Evolutionary conservation across 1,140 invertebrate genomes (phyloP), one percentile per base, ranked within the genome.

Genomic region (Pentalonia nigronervosa): DNA sequence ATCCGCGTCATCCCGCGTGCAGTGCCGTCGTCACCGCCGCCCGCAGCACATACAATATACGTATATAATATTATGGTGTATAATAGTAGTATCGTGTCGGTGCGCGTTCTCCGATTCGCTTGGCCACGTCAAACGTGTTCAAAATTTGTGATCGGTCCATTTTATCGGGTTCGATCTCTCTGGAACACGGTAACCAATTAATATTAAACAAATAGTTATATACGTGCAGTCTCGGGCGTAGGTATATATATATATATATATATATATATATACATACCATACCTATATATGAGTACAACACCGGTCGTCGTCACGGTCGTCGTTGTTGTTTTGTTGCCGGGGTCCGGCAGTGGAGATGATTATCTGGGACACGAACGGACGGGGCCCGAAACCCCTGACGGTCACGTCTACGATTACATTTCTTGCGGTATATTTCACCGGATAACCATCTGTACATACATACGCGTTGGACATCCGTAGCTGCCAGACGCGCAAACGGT

Each of bases 361-460:
- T 93, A 93, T 93, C 91, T 93, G 91, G 91, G 91, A 93, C 91
- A 92, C 91, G 91, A 84, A 92, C 47, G 30, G n/a, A 76, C 41
- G 76, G 67, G 91, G 47, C 76, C 89, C 91, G 91, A 93, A 93
- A 93, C 91, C 91, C 81, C 91, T 83, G 91, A 93, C 76, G 91
- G 91, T 93, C 91, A 86, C 91, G 91, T 93, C 81, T 93, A 93
- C 91, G 91, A 93, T 93, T 93, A 93, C 91, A 86, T 93, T 92
- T 92, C 91, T 92, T 48, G 91, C 67, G 91, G 91, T 92, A 92
- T 92, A 92, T 92, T 93, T 93, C 91, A 93, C 91, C 91, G 81
- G 91, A 93, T 93, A 93, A 93, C 91, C 48, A 93, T 93, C 91
- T 84, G 25, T 60, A 30, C 25, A 21, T 53, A 23, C 21, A 53